A percentile compares a stretch with the other conserved stretches of the same genome.
Conservation (phyloP, 1,140 invertebrate genomes). For the Galendromus occidentalis region DNA sequence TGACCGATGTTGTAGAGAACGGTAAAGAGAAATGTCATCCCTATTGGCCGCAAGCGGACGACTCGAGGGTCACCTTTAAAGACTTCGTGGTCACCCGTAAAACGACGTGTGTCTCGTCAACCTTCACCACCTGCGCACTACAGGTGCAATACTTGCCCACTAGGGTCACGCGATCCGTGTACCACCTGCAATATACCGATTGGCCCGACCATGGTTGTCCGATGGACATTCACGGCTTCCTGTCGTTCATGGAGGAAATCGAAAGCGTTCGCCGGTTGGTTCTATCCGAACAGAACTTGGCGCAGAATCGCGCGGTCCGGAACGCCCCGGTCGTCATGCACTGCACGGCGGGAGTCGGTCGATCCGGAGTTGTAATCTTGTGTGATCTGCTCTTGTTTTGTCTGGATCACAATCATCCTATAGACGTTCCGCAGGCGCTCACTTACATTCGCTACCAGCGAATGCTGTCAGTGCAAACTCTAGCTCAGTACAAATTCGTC, state of each 20-base stretch:
- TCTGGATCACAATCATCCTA: constrained; percentile 49
- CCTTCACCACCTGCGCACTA: constrained; percentile 28
- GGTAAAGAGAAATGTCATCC: constrained; percentile 29
- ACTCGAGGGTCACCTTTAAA: constrained; percentile 32
- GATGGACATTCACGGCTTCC: constrained; percentile 40
- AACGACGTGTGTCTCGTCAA: constrained; percentile 20
- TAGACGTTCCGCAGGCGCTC: constrained; percentile 54
- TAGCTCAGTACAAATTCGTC: constrained; percentile 72
- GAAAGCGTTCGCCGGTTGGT: constrained; percentile 51
- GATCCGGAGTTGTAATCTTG: constrained; percentile 52
- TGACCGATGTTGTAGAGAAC: constrained; percentile 36
- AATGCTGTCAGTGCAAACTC: constrained; percentile 61
- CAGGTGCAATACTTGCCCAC: constrained; percentile 18
- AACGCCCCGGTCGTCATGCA: constrained; percentile 47
- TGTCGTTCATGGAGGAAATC: constrained; percentile 57
- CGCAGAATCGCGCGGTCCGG: constrained; percentile 41
- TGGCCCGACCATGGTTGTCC: constrained; percentile 51
- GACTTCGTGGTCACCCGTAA: constrained; percentile 10
- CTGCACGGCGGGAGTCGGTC: constrained; percentile 45
- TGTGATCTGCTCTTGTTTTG: constrained; percentile 57
- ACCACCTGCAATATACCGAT: constrained; percentile 58
- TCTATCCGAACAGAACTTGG: constrained; percentile 30
- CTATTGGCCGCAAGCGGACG: constrained; percentile 37
- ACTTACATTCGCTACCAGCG: constrained; percentile 53
- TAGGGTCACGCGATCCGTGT: constrained; percentile 37